These are phyloP conservation scores for Paguma larvata DNA, from an alignment of 2,797 vertebrate genomes.

Conservation along the genomic window DNA sequence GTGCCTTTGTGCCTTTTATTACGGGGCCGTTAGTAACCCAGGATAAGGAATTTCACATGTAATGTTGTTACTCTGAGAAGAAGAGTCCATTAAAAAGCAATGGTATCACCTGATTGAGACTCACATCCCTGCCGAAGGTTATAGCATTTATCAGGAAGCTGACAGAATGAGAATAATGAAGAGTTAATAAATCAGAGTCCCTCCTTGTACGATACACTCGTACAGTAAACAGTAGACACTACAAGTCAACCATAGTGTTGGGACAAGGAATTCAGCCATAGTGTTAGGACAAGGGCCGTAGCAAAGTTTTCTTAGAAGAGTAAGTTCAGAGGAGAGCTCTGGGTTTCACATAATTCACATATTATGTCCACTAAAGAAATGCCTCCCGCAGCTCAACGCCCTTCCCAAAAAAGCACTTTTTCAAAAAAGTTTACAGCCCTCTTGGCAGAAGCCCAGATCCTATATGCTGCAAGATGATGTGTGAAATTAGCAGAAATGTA, in stretches of 20 bases:
- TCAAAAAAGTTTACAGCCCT: constrained; percentile 68
- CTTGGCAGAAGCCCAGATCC: constrained; percentile 79
- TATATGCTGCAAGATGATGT: constrained; percentile 75
- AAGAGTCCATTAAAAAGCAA: constrained; percentile 88
- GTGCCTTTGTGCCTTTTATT: constrained; percentile 74
- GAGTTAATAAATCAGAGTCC: constrained; percentile 86
- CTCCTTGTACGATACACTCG: constrained; percentile 86
- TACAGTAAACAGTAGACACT: constrained; percentile 75
- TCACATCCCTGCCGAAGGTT: constrained; percentile 84
- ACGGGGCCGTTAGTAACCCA: constrained; percentile 70
- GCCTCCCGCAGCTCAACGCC: constrained; percentile 72
- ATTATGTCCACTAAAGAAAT: constrained; percentile 78
- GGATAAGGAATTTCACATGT: constrained; percentile 80
- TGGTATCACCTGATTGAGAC: constrained; percentile 86
- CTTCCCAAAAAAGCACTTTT: constrained; percentile 70
- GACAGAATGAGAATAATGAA: constrained; percentile 85
- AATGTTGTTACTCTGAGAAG: constrained; percentile 80
- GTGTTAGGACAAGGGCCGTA: constrained; percentile 50
- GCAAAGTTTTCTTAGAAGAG: constrained; percentile 81
- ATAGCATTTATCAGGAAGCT: constrained; percentile 84
- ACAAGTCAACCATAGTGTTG: constrained; percentile 38
- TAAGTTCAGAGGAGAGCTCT: constrained; percentile 75
- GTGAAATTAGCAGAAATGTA: constrained; percentile 83
- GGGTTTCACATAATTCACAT: constrained; percentile 79
- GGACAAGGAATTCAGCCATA: constrained; percentile 77